A percentile compares a stretch with the other conserved stretches of the same genome.
phyloP scores from a whole-genome alignment of 2,113 vertebrate species.

The Danionella cerebrum region DNA sequence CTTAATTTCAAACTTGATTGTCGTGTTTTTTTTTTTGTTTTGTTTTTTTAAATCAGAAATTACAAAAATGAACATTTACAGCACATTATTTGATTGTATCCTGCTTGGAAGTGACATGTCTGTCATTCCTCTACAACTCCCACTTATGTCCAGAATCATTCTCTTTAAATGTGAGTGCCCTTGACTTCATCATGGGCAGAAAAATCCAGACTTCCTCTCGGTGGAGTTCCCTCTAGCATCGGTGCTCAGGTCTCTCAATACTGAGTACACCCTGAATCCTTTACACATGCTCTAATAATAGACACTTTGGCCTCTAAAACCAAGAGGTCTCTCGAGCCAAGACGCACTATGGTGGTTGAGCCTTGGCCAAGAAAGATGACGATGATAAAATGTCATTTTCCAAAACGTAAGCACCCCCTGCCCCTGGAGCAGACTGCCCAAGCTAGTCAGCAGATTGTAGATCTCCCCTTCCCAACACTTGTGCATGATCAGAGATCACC shows the following conservation, averaged over 20 bases:
- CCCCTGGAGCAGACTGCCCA: constrained; percentile 7
- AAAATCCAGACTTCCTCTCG: constrained; percentile 4
- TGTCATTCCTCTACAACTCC: constrained; percentile 40
- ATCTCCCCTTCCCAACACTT: not conserved
- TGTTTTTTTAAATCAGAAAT: not conserved
- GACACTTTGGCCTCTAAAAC: not conserved
- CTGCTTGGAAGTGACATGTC: constrained; percentile 10
- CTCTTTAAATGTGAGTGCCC: constrained; percentile 28
- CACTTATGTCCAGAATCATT: not conserved
- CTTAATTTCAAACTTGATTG: too few relatives aligned
- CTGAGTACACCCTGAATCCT: not conserved
- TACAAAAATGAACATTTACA: too few relatives aligned
- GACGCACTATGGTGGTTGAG: constrained; percentile 6
- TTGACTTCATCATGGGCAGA: not conserved
- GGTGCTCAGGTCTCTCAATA: not conserved
- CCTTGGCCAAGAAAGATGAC: constrained; percentile 1
- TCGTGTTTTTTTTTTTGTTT: not conserved
- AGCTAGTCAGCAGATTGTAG: constrained; percentile 15
- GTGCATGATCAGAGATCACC: not conserved
- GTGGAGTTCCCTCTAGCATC: constrained; percentile 10
- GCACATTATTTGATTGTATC: too few relatives aligned
- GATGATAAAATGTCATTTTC: constrained; percentile 37
- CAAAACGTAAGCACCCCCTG: constrained; percentile 28
- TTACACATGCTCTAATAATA: constrained; percentile 25
- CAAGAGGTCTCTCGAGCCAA: constrained; percentile 19